phyloP scores from a whole-genome alignment of 2,797 vertebrate species.

The Sebastes hubbsi region DNA sequence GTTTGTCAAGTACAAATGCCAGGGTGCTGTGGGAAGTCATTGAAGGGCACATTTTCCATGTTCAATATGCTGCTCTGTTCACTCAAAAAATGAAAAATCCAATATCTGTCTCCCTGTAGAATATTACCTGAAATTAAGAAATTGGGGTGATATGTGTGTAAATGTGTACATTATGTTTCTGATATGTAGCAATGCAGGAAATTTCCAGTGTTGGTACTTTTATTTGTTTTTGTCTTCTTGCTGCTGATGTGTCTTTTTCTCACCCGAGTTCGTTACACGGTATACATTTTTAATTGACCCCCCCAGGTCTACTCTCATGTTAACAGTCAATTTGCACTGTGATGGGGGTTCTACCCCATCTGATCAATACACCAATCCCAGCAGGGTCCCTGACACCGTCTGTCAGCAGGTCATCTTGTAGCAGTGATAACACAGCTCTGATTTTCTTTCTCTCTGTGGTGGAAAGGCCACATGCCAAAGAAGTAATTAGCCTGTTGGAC shows the following conservation, averaged over 20 bases:
- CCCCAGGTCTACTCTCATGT: slow-evolving; percentile 46
- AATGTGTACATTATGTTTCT: background rate
- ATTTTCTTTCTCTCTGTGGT: slow-evolving; percentile 49
- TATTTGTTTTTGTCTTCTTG: background rate
- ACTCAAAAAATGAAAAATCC: slow-evolving; percentile 11
- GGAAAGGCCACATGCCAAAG: slow-evolving; percentile 55
- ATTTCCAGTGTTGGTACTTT: background rate
- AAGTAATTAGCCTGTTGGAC: slow-evolving; percentile 70
- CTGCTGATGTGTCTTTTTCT: slow-evolving; percentile 15
- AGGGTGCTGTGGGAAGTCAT: slow-evolving; percentile 60
- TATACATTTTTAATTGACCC: slow-evolving; percentile 66
- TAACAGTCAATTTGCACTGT: slow-evolving; percentile 58
- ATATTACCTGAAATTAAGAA: slow-evolving; percentile 26
- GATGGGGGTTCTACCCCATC: slow-evolving; percentile 50
- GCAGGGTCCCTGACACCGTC: slow-evolving; percentile 38
- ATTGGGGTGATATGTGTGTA: background rate
- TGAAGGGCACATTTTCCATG: slow-evolving; percentile 64
- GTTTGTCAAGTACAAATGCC: slow-evolving; percentile 76
- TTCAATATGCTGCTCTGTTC: slow-evolving; percentile 52
- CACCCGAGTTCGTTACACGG: background rate
- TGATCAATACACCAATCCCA: slow-evolving; percentile 69
- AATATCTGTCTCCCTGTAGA: slow-evolving; percentile 24
- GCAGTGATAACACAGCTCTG: slow-evolving; percentile 44
- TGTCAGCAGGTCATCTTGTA: slow-evolving; percentile 66
- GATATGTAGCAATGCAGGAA: background rate